Evolutionary conservation across 2,113 vertebrate species (phyloP), one percentile per base, ranked within the genome.

Genomic region (Pardalotus punctatus): DNA sequence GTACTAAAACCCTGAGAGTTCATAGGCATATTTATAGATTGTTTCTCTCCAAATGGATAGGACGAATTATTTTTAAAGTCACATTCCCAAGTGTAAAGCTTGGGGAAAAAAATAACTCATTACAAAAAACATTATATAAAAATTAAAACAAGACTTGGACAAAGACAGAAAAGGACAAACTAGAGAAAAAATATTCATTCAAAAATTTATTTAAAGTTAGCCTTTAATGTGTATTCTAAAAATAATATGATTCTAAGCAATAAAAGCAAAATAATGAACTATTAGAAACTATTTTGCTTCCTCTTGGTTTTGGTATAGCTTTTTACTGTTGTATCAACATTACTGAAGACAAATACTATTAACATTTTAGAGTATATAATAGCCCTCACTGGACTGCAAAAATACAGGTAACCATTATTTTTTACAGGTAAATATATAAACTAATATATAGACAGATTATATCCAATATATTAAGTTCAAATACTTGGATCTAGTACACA

Each of bases 21-120:
- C 29, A 45, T 62, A 76, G 47, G 51, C 40, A 28, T 96, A 95
- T 92, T 93, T 88, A 95, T 89, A 92, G 86, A 81, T 86, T 80
- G n/a, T 45, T 91, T 82, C 48, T 81, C 47, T 91, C 27, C 21
- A 47, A 87, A 95, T n/a, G 43, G 27, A 56, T 73, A 58, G 29
- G 45, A 95, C 89, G 70, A 94, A 86, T 89, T 81, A 47, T 80
- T 96, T 90, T 90, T 57, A 61, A 87, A 86, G 23, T 22, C 19
- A 66, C 29, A 77, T 79, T 90, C 72, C 17, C 24, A 51, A 81
- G 38, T 15, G 22, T 53, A 74, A 86, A 86, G 3, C 31, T 78
- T 8, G 7, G 29, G 65, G 57, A 33, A 9, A 87, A 82, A 69
- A 76, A 42, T 61, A 90, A 85, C 16, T 85, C 33, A 76, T 21